phyloP scores from a whole-genome alignment of 1,140 invertebrate species.

The Dreissena polymorpha region DNA sequence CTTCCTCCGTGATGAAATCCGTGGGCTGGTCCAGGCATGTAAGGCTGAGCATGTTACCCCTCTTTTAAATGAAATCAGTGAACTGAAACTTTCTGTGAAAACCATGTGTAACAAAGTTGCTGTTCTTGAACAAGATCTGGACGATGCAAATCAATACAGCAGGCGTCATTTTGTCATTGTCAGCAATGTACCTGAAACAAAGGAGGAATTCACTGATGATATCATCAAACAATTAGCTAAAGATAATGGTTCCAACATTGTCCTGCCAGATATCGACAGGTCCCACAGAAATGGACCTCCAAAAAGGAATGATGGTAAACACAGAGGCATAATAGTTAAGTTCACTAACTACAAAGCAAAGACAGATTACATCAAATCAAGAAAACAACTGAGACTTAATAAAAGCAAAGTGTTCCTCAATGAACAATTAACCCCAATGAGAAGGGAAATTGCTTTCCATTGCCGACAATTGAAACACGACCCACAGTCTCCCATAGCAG shows the following conservation, averaged over 20 bases:
- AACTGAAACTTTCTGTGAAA: neutral
- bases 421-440: slow-evolving; percentile 13
- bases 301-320: neutral
- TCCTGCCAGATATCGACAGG: slow-evolving; percentile 10
- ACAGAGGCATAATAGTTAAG: slow-evolving; percentile 8
- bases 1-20: neutral
- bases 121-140: slow-evolving; percentile 4
- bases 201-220: slow-evolving; percentile 6
- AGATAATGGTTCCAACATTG: neutral
- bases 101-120: neutral
- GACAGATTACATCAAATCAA: slow-evolving; percentile 7
- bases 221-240: slow-evolving; percentile 1
- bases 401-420: neutral
- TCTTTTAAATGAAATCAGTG: neutral
- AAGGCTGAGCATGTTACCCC: neutral
- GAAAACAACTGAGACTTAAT: slow-evolving; percentile 1
- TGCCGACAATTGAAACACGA: slow-evolving; percentile 12
- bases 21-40: neutral
- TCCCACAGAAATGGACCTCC: slow-evolving; percentile 14
- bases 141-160: slow-evolving; percentile 15
- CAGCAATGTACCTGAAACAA: neutral
- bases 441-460: slow-evolving; percentile 6
- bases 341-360: slow-evolving; percentile 9
- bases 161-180: neutral
- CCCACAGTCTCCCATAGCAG: neutral